Base-by-base conservation (phyloP, 2,888 invertebrate species). In the Euplagia quadripunctaria region DNA sequence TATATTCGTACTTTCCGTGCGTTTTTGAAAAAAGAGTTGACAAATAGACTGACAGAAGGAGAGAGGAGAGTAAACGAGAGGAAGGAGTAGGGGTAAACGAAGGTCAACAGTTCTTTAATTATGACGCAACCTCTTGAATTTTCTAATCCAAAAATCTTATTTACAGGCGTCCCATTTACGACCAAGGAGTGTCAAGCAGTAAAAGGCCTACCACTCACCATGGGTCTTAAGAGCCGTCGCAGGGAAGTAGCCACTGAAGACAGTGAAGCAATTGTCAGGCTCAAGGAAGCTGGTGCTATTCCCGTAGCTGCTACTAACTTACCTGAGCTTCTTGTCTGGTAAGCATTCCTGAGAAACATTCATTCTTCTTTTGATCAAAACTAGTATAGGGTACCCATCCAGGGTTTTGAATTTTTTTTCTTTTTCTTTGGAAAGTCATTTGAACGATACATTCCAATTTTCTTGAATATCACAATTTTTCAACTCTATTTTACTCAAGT, bases 241-340 rank as follows among this genome's bases (percentile, higher is more conserved):
- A 96, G 97, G 78, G 92, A 96, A 70, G 95, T 96, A 17, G 97
- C 98, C 0, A 86, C 94, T 0, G 97, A 97, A 81, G 99, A 99
- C 96, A 98, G 99, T 4, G 97, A 97, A 14, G 92, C 97, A 7
- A 97, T 99, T 3, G 90, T 94, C 42, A 89, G 97, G 67, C 92
- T 99, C 92, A 98, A 97, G 90, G 94, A 97, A 43, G 98, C 98
- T 64, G 99, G 99, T 0, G 99, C 97, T 42, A 99, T 99, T 79
- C 97, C 98, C 0, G 93, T 99, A 17, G 99, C 97, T 20, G 97
- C 97, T 41, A 98, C 98, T 12, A 99, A 99, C 91, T 96, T 99
- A 12, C 99, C 99, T 0, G 99, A 99, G 89, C 94, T 99, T 49
- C 99, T 99, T 89, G 96, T 99, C 92, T 99, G 99, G 98, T 95